A percentile compares a stretch with the other conserved stretches of the same genome.
phyloP scores from a whole-genome alignment of 2,888 invertebrate species.

The Pyralis farinalis region DNA sequence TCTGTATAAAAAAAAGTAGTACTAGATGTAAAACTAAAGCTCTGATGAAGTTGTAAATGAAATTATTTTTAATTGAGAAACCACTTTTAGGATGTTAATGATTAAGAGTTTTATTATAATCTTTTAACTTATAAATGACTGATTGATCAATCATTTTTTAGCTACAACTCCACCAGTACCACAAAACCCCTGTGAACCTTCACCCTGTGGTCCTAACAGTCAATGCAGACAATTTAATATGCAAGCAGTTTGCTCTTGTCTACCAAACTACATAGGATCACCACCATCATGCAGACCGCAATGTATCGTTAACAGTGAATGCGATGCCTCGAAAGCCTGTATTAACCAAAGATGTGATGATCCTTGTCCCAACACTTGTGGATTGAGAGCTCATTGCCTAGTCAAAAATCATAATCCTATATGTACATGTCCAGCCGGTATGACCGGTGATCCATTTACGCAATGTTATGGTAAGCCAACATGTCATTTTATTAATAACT shows the following conservation, averaged over 20 bases:
- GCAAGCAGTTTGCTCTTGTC: conserved; percentile 92
- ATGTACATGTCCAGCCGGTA: conserved; percentile 91
- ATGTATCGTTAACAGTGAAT: conserved; percentile 93
- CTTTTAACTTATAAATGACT: too few species aligned
- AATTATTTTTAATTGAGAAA: too few species aligned
- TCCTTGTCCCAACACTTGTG: conserved; percentile 93
- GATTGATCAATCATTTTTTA: conserved; percentile 25
- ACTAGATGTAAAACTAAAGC: too few species aligned
- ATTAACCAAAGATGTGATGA: conserved; percentile 92
- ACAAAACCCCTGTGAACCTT: conserved; percentile 88
- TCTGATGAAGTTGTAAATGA: too few species aligned
- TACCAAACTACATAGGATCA: conserved; percentile 88
- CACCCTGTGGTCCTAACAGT: conserved; percentile 94
- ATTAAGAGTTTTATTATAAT: too few species aligned
- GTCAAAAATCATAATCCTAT: conserved; percentile 93
- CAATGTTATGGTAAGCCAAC: conserved; percentile 86
- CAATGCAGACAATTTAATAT: conserved; percentile 89
- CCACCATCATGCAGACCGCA: conserved; percentile 92
- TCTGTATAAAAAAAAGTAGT: too few species aligned
- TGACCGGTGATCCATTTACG: conserved; percentile 92
- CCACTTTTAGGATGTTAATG: too few species aligned
- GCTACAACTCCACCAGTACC: conserved; percentile 70
- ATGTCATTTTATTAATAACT: background rate
- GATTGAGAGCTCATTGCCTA: conserved; percentile 90
- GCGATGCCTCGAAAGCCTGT: conserved; percentile 90